Conservation (phyloP, 37 sponge, comb jelly and placozoan genomes). For the Amphimedon queenslandica region DNA sequence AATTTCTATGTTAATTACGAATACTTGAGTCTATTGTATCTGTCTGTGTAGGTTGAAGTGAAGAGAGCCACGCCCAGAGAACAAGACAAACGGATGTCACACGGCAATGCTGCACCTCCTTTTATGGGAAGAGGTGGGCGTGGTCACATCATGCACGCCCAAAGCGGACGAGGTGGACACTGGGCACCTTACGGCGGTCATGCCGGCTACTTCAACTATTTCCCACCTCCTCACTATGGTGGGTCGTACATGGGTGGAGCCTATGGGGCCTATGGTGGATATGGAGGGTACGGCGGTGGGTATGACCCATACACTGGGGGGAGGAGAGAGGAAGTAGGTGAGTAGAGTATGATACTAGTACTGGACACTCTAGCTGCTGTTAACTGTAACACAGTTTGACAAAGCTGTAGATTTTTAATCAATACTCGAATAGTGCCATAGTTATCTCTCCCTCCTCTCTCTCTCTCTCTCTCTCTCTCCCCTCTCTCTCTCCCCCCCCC, state of each 20-base stretch:
- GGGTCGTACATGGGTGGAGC: not conserved
- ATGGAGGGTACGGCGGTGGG: constrained; percentile 10
- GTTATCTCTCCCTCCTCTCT: not conserved
- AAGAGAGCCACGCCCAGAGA: constrained; percentile 74
- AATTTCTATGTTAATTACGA: too few species aligned
- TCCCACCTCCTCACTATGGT: not conserved
- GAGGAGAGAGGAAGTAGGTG: constrained; percentile 13
- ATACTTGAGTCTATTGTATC: too few species aligned
- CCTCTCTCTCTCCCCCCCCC: too few species aligned
- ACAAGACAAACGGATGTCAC: constrained; percentile 4
- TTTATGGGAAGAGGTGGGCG: constrained; percentile 20
- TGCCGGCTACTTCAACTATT: constrained; percentile 11
- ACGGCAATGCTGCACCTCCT: constrained; percentile 8
- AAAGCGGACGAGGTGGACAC: not conserved
- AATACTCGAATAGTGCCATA: not conserved
- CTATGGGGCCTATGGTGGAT: constrained; percentile 4
- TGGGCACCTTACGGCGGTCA: constrained; percentile 8
- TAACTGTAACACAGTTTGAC: too few species aligned
- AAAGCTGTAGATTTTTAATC: not conserved
- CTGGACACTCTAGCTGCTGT: not conserved
- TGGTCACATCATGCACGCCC: constrained; percentile 5
- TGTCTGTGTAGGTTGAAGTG: constrained; percentile 51
- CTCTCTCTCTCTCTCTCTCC: not conserved
- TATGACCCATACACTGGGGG: constrained; percentile 4
- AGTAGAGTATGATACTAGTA: constrained; percentile 1